Conservation (phyloP, 2,888 invertebrate species). For the Laothoe populi region DNA sequence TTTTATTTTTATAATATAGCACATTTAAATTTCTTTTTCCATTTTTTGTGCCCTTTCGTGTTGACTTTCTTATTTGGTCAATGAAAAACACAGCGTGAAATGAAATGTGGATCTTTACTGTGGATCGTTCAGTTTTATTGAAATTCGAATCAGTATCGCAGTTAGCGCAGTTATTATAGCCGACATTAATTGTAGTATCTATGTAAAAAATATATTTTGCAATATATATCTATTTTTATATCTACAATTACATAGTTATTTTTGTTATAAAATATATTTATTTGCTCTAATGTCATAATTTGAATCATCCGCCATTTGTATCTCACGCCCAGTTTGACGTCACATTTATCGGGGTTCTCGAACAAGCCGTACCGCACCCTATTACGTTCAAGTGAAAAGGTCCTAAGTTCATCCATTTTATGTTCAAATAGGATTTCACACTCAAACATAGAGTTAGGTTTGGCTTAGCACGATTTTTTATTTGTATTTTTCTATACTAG, state of each 20-base stretch:
- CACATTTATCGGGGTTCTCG: constrained; percentile 79
- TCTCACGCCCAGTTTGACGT: constrained; percentile 85
- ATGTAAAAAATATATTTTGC: neutral
- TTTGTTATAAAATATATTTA: neutral
- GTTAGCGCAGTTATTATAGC: too few relatives aligned
- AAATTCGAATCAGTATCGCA: neutral
- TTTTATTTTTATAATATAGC: too few relatives aligned
- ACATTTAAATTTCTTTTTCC: too few relatives aligned
- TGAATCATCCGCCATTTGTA: constrained; percentile 54
- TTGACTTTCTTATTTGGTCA: too few relatives aligned
- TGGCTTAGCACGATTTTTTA: constrained; percentile 47
- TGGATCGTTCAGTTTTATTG: neutral
- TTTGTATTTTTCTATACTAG: constrained; percentile 53
- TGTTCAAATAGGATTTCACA: constrained; percentile 36
- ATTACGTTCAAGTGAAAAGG: constrained; percentile 52
- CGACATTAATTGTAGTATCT: neutral
- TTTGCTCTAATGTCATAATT: neutral
- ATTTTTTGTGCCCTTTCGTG: too few relatives aligned
- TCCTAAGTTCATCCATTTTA: constrained; percentile 42
- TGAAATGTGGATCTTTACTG: neutral
- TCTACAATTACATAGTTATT: neutral
- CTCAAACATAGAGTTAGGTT: constrained; percentile 36
- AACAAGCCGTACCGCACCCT: constrained; percentile 79
- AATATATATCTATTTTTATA: neutral
- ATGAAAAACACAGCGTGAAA: neutral